Evolutionary conservation across 2,113 vertebrate species (phyloP).

Genomic region (Illadopsis cleaveri): DNA sequence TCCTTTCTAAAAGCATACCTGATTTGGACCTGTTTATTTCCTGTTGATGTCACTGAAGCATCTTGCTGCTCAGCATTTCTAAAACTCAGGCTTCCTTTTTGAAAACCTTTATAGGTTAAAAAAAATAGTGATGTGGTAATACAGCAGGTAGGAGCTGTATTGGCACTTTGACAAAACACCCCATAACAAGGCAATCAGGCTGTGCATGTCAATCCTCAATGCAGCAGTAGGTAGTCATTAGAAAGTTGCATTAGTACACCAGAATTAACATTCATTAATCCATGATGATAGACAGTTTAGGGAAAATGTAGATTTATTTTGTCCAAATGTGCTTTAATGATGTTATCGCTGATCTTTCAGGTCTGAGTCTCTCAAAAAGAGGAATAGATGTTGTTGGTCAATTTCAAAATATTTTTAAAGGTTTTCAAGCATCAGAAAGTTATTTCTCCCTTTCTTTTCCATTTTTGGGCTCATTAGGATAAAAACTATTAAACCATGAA

Average conservation of each 20-base stretch:
- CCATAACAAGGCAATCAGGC: constrained; percentile 29
- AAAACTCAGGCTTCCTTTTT: neutral
- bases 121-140: neutral
- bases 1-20: neutral
- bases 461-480: neutral
- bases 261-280: constrained; percentile 12
- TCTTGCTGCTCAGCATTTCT: neutral
- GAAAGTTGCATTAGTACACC: neutral
- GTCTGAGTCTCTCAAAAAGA: neutral
- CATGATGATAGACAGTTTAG: neutral
- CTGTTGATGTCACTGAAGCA: neutral
- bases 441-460: neutral
- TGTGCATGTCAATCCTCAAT: constrained; percentile 22
- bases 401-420: neutral
- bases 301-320: neutral
- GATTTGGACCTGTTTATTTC: neutral
- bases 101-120: neutral
- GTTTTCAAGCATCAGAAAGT: neutral
- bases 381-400: neutral
- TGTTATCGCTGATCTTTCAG: neutral
- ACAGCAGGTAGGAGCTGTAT: neutral
- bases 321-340: neutral
- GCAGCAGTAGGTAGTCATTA: constrained; percentile 24
- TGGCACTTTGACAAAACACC: neutral
- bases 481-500: neutral